Evolutionary conservation across 1,140 invertebrate genomes (phyloP), one percentile per base, ranked within the genome.

Genomic region (Penaeus vannamei): DNA sequence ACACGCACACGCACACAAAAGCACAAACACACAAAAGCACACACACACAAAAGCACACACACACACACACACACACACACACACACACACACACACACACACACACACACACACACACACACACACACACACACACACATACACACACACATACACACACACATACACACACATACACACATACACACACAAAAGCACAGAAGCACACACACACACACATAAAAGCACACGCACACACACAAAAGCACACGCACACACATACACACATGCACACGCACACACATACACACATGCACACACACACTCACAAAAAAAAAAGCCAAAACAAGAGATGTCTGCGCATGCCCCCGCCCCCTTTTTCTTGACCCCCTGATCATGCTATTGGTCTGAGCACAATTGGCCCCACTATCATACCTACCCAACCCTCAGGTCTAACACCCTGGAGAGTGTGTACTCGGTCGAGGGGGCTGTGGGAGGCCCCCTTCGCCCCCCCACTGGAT

Each of bases 401-500:
- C 17, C 53, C 53, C 53, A 53, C 53, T 46, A 42, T 29, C 88
- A 84, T 77, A 60, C 66, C 17, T 76, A 26, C 84, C 84, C 62
- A 66, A 36, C 76, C 88, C 66, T 66, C 88, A 90, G 88, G 88
- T 81, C 88, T 42, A 90, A 69, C 66, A 90, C 88, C 62, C 84
- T 86, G 84, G 88, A 90, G 76, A 90, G 88, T 77, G 84, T 90
- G 77, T 90, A 90, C 72, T 90, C 88, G 20, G 84, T 90, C 76
- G 88, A 90, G 46, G 88, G 88, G 77, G 83, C 88, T 77, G 83
- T 90, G 79, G 88, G 88, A 26, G 88, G 88, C 46, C 83, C 88
- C 29, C 81, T 91, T 53, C 84, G 90, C 36, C 91, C 91, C 60
- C 91, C 91, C 62, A 89, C 91, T 29, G 91, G 91, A 64, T 91